These are phyloP conservation scores for Antechinus stuartii DNA, from an alignment of 2,113 vertebrate genomes.

Conservation along the genomic window DNA sequence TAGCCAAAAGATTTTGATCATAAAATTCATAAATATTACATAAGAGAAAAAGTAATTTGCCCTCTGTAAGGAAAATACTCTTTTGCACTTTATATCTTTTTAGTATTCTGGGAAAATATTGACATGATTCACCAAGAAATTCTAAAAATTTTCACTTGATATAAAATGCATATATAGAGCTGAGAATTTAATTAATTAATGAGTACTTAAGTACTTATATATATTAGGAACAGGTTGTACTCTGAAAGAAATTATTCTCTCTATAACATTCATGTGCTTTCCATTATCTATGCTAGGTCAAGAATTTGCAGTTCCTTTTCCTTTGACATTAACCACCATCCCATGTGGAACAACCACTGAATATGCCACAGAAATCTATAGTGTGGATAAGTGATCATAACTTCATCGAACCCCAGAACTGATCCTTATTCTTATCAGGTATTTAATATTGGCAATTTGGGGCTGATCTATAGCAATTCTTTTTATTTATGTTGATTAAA, in stretches of 20 bases:
- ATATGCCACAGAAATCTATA: not conserved
- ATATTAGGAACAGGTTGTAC: not conserved
- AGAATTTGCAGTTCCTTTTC: not conserved
- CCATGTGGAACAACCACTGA: not conserved
- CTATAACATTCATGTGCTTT: conserved; percentile 6
- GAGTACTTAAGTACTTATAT: not conserved
- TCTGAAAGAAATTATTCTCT: not conserved
- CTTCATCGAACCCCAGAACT: not conserved
- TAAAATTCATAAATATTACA: conserved; percentile 75
- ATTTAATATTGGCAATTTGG: not conserved
- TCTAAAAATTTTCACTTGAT: conserved; percentile 35
- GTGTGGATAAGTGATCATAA: not conserved
- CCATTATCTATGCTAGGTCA: not conserved
- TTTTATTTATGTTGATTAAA: not conserved
- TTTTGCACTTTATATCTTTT: conserved; percentile 36
- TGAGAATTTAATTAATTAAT: not conserved
- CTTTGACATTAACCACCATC: not conserved
- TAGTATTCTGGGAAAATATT: conserved; percentile 31
- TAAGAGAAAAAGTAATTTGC: conserved; percentile 58
- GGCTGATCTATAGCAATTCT: not conserved
- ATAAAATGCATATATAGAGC: not conserved
- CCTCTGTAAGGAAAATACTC: conserved; percentile 46
- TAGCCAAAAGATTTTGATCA: conserved; percentile 72
- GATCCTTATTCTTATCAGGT: not conserved
- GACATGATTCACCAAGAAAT: not conserved